Percentiles rank a stretch among this genome's conserved stretches.
Conservation (phyloP, 2,797 vertebrate species). For the Adelosebastes latens region DNA sequence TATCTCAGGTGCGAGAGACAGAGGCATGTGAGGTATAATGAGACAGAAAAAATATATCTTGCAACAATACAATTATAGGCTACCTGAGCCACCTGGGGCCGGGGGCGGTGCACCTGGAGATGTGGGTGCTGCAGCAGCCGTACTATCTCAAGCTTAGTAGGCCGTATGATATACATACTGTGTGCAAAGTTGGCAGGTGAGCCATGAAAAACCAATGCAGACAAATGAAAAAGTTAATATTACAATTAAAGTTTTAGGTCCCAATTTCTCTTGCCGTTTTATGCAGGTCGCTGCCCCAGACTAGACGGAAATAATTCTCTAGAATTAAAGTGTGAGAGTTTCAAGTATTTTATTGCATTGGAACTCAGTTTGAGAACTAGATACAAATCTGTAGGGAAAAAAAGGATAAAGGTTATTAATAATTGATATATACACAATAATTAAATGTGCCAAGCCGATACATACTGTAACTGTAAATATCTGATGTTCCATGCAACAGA, state of each 20-base stretch:
- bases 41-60: not conserved
- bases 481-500: not conserved
- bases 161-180: not conserved
- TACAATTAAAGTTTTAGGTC: not conserved
- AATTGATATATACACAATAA: not conserved
- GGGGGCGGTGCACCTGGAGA: conserved; percentile 8
- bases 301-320: not conserved
- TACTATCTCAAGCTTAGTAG: not conserved
- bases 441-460: no score
- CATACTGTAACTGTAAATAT: not conserved
- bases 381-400: not conserved
- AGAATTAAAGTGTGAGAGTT: not conserved
- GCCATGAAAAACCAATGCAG: not conserved
- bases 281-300: not conserved
- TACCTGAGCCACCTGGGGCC: not conserved
- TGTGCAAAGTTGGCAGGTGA: not conserved
- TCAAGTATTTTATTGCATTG: not conserved
- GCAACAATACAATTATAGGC: conserved; percentile 2
- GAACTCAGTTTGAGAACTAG: not conserved
- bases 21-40: not conserved
- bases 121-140: not conserved
- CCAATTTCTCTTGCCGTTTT: not conserved
- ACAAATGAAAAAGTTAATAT: not conserved
- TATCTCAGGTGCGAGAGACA: not conserved
- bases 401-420: not conserved